Base-by-base conservation (phyloP, 1,140 invertebrate species). In the Leguminivora glycinivorella region DNA sequence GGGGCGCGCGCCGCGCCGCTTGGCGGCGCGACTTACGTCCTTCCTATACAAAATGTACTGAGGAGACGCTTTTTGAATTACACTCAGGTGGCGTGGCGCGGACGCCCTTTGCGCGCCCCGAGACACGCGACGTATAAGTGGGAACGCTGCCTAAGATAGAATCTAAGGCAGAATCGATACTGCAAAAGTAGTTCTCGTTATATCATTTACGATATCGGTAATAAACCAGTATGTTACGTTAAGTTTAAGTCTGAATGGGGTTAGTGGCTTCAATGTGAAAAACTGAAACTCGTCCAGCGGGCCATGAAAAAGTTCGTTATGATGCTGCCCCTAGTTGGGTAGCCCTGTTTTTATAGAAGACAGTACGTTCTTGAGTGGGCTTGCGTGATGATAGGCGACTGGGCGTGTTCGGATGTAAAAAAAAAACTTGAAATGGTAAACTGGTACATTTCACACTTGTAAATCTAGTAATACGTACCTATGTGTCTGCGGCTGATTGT, bases 351-450 rank as follows among this genome's bases (percentile, higher is more conserved):
- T 43, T 17, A 17, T n/a, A 17, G 40, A n/a, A 38, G 34, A 34
- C 31, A 6, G 5, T 9, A 38, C 34, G 40, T 43, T 43, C 14
- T 31, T 52, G n/a, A 9, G 47, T 22, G 22, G 17, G 0, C 47
- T 22, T 9, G 19, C 43, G 43, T 47, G 43, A 17, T 47, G 2
- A n/a, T 43, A 47, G 43, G 9, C n/a, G 34, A 47, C n/a, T 17
- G 43, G 43, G 43, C 43, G 43, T n/a, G 43, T 47, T n/a, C 43
- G 43, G 14, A 47, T 47, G 43, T 47, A 17, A 47, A 47, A 17
- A 47, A 47, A 47, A 47, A 47, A 19, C 43, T 47, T n/a, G 43
- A 47, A 1, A n/a, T n/a, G 1, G 43, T 47, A 17, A n/a, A 17
- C n/a, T n/a, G n/a, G n/a, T n/a, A n/a, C n/a, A n/a, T n/a, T n/a